Conservation (phyloP, 2,113 vertebrate species). For the Butorides virescens region DNA sequence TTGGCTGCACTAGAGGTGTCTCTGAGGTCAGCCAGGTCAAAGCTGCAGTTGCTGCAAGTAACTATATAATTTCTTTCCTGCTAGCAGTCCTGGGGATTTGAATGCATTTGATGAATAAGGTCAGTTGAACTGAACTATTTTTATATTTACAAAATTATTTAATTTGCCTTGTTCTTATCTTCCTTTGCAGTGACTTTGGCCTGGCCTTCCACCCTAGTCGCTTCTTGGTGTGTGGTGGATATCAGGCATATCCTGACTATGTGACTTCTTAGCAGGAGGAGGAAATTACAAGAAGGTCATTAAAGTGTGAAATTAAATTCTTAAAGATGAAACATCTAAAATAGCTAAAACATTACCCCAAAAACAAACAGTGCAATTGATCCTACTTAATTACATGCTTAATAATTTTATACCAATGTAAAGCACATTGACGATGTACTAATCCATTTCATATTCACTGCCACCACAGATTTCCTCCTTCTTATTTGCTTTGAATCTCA, state of each 20-base stretch:
- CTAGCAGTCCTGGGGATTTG: not conserved
- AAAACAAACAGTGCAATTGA: constrained; percentile 60
- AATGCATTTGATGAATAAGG: not conserved
- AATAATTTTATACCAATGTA: constrained; percentile 57
- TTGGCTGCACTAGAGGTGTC: not conserved
- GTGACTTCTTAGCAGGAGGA: not conserved
- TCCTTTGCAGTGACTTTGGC: not conserved
- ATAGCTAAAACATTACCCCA: constrained; percentile 41
- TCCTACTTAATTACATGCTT: constrained; percentile 62
- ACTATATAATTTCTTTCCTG: not conserved
- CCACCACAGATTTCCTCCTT: constrained; percentile 53
- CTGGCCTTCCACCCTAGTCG: not conserved
- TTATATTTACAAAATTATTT: not conserved
- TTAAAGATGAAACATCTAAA: constrained; percentile 55
- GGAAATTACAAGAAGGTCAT: constrained; percentile 17
- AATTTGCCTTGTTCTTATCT: not conserved
- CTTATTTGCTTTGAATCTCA: constrained; percentile 75
- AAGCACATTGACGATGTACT: constrained; percentile 45
- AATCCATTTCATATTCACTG: constrained; percentile 64
- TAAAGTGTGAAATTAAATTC: constrained; percentile 66
- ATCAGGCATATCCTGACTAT: not conserved
- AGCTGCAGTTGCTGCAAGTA: not conserved
- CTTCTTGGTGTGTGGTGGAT: not conserved
- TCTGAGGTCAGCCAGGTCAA: not conserved
- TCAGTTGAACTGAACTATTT: not conserved